Evolutionary conservation across 2,888 invertebrate genomes (phyloP).

Genomic region (Luffia ferchaultella): DNA sequence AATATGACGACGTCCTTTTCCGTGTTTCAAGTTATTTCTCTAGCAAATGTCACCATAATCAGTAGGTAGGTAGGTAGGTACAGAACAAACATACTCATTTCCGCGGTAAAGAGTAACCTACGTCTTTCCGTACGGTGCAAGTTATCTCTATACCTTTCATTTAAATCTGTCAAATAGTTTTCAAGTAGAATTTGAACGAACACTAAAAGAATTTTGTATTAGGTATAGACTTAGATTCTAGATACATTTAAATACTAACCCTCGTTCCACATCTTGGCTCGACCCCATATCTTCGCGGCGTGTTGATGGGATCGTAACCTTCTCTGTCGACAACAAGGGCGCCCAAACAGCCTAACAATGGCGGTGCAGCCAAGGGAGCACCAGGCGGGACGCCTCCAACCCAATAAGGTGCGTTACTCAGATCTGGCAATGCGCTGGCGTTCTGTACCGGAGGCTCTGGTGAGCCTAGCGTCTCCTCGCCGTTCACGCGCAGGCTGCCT

Average conservation of each 20-base stretch:
- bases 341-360: slow-evolving; percentile 86
- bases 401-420: slow-evolving; percentile 75
- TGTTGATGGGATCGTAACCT: slow-evolving; percentile 76
- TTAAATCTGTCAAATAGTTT: no score
- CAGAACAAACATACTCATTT: no score
- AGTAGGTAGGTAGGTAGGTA: no score
- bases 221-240: background rate
- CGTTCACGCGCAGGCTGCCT: slow-evolving; percentile 76
- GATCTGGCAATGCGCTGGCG: slow-evolving; percentile 70
- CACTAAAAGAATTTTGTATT: no score
- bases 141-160: no score
- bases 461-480: slow-evolving; percentile 72
- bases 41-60: no score
- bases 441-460: slow-evolving; percentile 69
- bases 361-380: slow-evolving; percentile 24
- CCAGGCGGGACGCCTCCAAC: slow-evolving; percentile 88
- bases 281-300: slow-evolving; percentile 73
- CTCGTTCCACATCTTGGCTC: slow-evolving; percentile 76
- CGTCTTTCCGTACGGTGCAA: no score
- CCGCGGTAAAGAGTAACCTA: no score
- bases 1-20: no score
- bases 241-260: slow-evolving; percentile 37
- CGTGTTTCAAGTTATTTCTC: no score
- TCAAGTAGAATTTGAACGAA: no score
- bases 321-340: slow-evolving; percentile 76